Evolutionary conservation across 2,888 invertebrate species (phyloP), one percentile per base, ranked within the genome.

Genomic region (Rhingia rostrata): DNA sequence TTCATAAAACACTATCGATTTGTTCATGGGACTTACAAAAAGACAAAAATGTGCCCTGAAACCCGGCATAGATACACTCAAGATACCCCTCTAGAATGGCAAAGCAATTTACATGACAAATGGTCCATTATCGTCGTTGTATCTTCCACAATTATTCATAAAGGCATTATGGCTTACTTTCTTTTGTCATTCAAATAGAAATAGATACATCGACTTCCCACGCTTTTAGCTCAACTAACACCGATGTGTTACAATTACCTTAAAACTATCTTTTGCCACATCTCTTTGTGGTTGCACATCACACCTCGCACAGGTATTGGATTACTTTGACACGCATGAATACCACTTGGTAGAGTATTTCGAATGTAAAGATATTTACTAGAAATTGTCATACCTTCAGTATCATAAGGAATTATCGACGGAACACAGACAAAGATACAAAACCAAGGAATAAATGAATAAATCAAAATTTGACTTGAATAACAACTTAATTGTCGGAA

Each of bases 401-500:
- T 45, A 12, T 2, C 45, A 41, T n/a, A 2, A 10, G n/a, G 41
- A 41, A 47, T 22, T 9, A 5, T 22, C 30, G 9, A 10, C 10
- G 9, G 49, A 32, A 30, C 9, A 22, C 7, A 22, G 30, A 22
- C 22, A 22, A 30, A 49, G 10, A 49, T 49, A 10, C 30, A 35
- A 0, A 22, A 6, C 14, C 49, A 51, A 47, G 35, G 66, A 82
- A 72, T 72, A 56, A 66, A 82, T 82, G 33, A 72, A 82, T 82
- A 82, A 82, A 82, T 82, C 82, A 82, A 77, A 66, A 43, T 49
- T 22, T 33, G 60, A 72, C 72, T 61, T 77, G 75, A 61, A 67
- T 61, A 77, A 82, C 75, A 77, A 77, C 75, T 82, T 77, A 77
- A 77, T 82, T 82, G 66, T 66, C 67, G 14, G 56, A 32, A 14